Evolutionary conservation across 1,140 invertebrate genomes (phyloP).

Genomic region (Drosophila micromelanica): DNA sequence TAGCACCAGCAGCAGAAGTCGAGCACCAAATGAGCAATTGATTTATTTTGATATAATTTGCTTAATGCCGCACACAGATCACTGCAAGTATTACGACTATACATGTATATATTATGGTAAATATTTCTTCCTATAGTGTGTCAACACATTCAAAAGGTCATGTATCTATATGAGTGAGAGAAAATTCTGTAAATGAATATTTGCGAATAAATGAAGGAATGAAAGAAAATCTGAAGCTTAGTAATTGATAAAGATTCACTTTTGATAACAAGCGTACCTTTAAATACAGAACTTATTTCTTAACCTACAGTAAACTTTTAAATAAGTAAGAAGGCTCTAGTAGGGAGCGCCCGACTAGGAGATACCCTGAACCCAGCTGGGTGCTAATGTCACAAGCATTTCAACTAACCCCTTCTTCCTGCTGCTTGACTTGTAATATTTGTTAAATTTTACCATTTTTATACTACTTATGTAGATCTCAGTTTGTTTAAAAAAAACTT

Average conservation of each 20-base stretch:
- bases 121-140: neutral
- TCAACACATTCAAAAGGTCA: neutral
- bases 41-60: conserved; percentile 66
- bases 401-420: too few relatives aligned
- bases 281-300: too few relatives aligned
- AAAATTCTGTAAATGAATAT: neutral
- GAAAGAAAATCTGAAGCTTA: too few relatives aligned
- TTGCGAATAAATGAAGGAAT: neutral
- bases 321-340: too few relatives aligned
- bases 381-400: too few relatives aligned
- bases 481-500: too few relatives aligned
- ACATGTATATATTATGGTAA: neutral
- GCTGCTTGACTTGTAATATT: too few relatives aligned
- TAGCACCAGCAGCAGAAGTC: conserved; percentile 20
- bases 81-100: conserved; percentile 9
- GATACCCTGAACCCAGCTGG: too few relatives aligned
- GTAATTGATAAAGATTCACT: neutral
- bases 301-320: too few relatives aligned
- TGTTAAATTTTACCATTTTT: too few relatives aligned
- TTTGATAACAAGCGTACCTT: neutral
- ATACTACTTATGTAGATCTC: too few relatives aligned
- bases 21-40: conserved; percentile 52
- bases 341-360: too few relatives aligned
- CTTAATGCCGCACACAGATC: conserved; percentile 26
- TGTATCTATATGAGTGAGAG: neutral